Base-by-base conservation (phyloP, 2,113 vertebrate species). In the Tylochromis polylepis region DNA sequence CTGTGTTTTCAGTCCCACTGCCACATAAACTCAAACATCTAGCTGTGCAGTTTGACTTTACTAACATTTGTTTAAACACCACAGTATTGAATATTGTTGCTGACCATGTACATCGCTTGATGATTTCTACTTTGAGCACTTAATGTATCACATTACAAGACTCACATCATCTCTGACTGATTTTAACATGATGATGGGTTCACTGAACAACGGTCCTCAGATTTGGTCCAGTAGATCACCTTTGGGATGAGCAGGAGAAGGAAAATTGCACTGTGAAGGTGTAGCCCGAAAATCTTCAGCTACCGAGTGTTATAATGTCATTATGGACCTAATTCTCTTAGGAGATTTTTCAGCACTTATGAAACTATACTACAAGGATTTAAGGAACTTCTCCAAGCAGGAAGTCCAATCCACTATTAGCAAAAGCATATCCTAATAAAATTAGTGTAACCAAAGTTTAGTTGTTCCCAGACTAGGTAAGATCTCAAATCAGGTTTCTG, bases 371-470 rank as follows among this genome's bases (percentile, higher is more conserved):
- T n/a, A n/a, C n/a, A n/a, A n/a, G n/a, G n/a, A n/a, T n/a, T n/a
- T n/a, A n/a, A n/a, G n/a, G n/a, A n/a, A n/a, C n/a, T n/a, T 16
- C 46, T 49, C 14, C 7, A 3, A 16, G 46, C 14, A 49, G 46
- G n/a, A n/a, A n/a, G 0, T 46, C 38, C 65, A 72, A 3, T 46
- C 0, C 9, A 29, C 0, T 27, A 49, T 14, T 72, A 72, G 22
- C 22, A 46, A 46, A 46, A 43, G 38, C 46, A 24, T 27, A 49
- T 15, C 18, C 51, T 53, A n/a, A 53, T 53, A 53, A 53, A 53
- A 16, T n/a, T 18, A 53, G 18, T 53, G 8, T 53, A 53, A n/a
- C 18, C 18, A 8, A 53, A n/a, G 18, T n/a, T 53, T 53, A 16
- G 8, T 4, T 53, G 49, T 20, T 53, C 49, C 8, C 16, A 53